These are phyloP conservation scores for Leucophenga varia DNA, from an alignment of 1,140 invertebrate genomes.

Conservation along the genomic window DNA sequence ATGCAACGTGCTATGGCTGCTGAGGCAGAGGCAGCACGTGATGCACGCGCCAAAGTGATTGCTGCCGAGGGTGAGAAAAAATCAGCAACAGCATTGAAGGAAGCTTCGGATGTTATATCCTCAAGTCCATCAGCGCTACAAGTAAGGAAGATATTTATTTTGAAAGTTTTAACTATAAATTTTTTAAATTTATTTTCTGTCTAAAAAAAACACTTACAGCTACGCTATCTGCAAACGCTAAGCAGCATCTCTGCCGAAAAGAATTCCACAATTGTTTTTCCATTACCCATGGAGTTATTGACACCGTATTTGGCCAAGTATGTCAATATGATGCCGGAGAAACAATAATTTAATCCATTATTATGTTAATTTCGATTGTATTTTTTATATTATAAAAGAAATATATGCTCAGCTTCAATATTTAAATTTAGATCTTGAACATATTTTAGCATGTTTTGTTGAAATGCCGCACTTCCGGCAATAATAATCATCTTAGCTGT, in stretches of 20 bases:
- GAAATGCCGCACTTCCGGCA: too few relatives aligned
- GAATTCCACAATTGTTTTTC: conserved; percentile 92
- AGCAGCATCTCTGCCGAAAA: conserved; percentile 88
- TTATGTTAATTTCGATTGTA: too few relatives aligned
- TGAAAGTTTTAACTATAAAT: neutral
- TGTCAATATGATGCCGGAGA: conserved; percentile 23
- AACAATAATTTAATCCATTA: too few relatives aligned
- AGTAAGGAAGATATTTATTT: conserved; percentile 13
- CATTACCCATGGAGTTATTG: conserved; percentile 75
- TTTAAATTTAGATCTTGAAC: too few relatives aligned
- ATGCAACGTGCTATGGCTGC: conserved; percentile 86
- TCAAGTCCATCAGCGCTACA: conserved; percentile 78
- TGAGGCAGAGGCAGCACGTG: conserved; percentile 78
- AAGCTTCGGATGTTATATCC: conserved; percentile 88
- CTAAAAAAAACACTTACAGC: conserved; percentile 1
- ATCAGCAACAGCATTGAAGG: conserved; percentile 81
- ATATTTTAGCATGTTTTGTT: too few relatives aligned
- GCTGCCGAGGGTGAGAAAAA: conserved; percentile 83
- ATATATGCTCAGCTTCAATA: too few relatives aligned
- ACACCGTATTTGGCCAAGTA: conserved; percentile 54
- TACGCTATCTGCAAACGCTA: conserved; percentile 65
- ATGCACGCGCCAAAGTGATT: conserved; percentile 75
- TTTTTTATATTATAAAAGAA: too few relatives aligned
- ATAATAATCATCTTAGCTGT: too few relatives aligned
- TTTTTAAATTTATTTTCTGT: neutral